phyloP scores from a whole-genome alignment of 2,797 vertebrate genomes.

The Pyrocephalus nanus region DNA sequence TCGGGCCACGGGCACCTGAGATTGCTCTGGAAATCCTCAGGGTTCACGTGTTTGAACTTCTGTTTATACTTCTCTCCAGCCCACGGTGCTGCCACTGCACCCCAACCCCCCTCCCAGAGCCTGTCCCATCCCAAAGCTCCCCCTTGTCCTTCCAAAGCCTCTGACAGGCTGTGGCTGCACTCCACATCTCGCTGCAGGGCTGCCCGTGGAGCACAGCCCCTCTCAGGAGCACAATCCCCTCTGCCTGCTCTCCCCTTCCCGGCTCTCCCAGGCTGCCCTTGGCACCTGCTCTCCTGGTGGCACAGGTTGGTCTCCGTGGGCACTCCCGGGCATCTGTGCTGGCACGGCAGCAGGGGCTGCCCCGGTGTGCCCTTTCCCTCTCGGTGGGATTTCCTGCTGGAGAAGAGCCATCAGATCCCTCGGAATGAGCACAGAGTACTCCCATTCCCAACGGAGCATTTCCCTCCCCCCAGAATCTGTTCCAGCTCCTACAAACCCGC shows the following conservation, averaged over 20 bases:
- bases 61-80: background rate
- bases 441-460: background rate
- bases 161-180: background rate
- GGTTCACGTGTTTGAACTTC: background rate
- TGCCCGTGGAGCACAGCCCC: background rate
- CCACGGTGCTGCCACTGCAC: background rate
- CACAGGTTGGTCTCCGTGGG: background rate
- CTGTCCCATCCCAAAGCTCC: background rate
- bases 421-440: background rate
- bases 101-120: background rate
- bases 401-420: background rate
- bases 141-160: background rate
- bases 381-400: background rate
- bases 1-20: background rate
- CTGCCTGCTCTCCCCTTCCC: background rate
- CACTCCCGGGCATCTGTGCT: background rate
- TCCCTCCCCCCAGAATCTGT: background rate
- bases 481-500: background rate
- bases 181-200: background rate
- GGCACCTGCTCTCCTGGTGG: background rate
- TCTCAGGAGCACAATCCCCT: background rate
- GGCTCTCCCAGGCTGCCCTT: background rate
- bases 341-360: background rate
- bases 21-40: background rate
- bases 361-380: background rate